Conservation (phyloP, 1,140 invertebrate genomes). For the Polypedilum vanderplanki region DNA sequence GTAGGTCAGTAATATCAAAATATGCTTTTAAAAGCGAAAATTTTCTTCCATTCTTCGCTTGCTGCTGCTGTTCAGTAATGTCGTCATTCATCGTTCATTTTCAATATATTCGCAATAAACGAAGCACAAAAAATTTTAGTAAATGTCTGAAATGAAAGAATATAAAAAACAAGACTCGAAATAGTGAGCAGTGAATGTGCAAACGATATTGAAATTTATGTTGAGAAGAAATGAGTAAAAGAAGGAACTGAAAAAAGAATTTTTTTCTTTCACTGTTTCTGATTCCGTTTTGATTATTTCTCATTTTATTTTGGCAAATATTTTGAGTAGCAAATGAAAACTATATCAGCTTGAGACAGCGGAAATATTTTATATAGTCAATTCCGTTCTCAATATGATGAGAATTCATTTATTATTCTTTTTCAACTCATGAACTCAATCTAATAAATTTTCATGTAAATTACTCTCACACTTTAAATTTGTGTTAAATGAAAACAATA, state of each 20-base stretch:
- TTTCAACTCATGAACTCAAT: too few species aligned
- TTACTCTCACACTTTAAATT: too few species aligned
- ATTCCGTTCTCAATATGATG: too few species aligned
- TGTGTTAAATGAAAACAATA: too few species aligned
- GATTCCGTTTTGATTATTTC: too few species aligned
- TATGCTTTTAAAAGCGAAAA: neutral
- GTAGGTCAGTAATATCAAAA: neutral
- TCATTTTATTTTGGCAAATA: neutral
- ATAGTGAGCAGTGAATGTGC: too few species aligned
- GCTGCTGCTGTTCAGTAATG: too few species aligned
- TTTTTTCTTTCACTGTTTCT: neutral
- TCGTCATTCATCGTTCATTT: neutral
- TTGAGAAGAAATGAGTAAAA: neutral
- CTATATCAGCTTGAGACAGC: too few species aligned
- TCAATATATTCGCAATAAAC: neutral
- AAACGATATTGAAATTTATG: too few species aligned
- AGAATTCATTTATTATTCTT: too few species aligned
- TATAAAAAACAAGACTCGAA: neutral
- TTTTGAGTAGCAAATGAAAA: neutral
- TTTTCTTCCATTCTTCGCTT: neutral
- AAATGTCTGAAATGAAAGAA: neutral
- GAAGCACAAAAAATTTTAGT: neutral
- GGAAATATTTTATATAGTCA: too few species aligned
- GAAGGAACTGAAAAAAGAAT: neutral
- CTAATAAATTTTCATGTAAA: too few species aligned